Percentiles rank a stretch among this genome's conserved stretches.
Conservation (phyloP, 2,797 vertebrate species). For the Pipistrellus nathusii region DNA sequence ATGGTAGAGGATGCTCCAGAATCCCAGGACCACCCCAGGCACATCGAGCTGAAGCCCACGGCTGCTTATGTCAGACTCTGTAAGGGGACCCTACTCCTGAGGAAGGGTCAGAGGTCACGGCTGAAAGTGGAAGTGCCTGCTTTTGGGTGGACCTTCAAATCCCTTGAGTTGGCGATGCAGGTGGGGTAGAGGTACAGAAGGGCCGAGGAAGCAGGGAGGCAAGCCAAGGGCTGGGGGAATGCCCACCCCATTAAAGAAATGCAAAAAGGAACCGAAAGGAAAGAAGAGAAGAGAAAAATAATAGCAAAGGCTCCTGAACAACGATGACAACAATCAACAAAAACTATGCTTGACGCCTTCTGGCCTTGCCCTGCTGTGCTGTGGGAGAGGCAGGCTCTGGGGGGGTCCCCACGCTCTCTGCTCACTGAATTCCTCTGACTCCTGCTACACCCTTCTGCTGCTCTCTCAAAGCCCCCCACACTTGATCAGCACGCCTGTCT, state of each 20-base stretch:
- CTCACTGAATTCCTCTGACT: neutral
- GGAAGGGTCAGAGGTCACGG: neutral
- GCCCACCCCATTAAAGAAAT: neutral
- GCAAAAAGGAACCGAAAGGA: slow-evolving; percentile 41
- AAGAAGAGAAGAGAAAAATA: slow-evolving; percentile 18
- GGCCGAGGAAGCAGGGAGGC: neutral
- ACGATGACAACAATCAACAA: neutral
- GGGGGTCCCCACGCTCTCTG: neutral
- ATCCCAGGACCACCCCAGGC: neutral
- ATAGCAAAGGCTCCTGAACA: neutral
- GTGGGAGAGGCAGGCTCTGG: neutral
- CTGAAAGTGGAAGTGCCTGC: neutral
- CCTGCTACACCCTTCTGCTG: neutral
- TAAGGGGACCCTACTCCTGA: neutral
- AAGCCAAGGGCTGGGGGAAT: neutral
- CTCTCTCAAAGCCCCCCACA: neutral
- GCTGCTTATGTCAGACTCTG: neutral
- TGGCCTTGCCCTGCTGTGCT: neutral
- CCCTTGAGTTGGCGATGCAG: neutral
- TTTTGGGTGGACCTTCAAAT: neutral
- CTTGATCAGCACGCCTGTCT: neutral
- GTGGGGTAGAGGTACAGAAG: neutral
- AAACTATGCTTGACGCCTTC: neutral
- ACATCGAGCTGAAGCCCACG: neutral
- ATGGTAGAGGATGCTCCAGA: neutral